Conservation (phyloP, 2,113 vertebrate species). For the Carettochelys insculpta region DNA sequence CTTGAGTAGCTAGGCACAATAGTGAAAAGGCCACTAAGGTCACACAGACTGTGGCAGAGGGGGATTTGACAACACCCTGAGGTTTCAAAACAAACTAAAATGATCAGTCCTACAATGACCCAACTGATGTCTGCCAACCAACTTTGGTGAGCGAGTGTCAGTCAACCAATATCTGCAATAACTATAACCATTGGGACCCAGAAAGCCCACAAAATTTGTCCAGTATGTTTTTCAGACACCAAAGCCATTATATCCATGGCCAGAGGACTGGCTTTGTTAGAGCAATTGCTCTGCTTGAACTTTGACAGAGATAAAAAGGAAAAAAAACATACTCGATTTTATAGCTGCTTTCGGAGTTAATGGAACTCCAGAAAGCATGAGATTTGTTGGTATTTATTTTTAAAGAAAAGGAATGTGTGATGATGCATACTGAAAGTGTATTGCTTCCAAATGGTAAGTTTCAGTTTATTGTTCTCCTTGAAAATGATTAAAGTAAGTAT, state of each 20-base stretch:
- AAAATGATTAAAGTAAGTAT: not conserved
- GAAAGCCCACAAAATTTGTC: not conserved
- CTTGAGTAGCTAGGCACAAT: not conserved
- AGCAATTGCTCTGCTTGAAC: not conserved
- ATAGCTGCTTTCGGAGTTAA: not conserved
- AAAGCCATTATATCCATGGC: fast-evolving
- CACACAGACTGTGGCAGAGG: not conserved
- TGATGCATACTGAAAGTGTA: not conserved
- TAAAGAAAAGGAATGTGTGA: not conserved
- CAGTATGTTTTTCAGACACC: not conserved
- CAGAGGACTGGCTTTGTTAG: not conserved
- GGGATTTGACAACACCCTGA: not conserved
- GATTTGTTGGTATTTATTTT: not conserved
- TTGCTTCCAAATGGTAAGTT: not conserved
- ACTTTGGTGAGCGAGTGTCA: not conserved
- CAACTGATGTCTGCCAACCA: not conserved
- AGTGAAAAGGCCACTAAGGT: not conserved
- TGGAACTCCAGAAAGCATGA: not conserved
- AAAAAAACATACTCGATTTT: not conserved
- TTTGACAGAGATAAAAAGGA: not conserved
- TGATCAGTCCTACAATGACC: not conserved
- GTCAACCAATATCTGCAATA: not conserved
- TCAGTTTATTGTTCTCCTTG: not conserved
- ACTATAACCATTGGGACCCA: fast-evolving
- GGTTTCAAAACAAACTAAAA: conserved; percentile 14